These are phyloP conservation scores for Botia kubotai DNA, from an alignment of 2,797 vertebrate species.

Conservation along the genomic window DNA sequence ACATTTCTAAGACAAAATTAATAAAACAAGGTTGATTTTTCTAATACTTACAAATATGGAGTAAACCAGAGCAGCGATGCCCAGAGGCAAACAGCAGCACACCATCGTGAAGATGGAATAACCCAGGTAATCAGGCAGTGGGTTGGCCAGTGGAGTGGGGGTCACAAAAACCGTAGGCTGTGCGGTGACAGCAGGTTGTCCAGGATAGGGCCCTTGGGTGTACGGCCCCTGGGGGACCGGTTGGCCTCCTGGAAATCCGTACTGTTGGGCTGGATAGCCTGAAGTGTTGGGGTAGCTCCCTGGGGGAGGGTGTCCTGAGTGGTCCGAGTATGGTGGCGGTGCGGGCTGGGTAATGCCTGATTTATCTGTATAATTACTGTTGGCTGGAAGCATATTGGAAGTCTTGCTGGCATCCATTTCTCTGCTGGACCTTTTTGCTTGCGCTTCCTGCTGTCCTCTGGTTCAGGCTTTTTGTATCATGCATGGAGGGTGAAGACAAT, in stretches of 20 bases:
- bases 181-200: constrained; percentile 49
- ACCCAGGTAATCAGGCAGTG: constrained; percentile 72
- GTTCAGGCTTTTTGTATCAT: background rate
- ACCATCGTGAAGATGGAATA: constrained; percentile 80
- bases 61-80: constrained; percentile 77
- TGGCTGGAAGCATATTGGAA: constrained; percentile 38
- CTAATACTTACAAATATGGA: constrained; percentile 77
- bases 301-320: background rate
- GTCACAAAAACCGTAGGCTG: constrained; percentile 70
- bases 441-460: background rate
- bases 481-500: background rate
- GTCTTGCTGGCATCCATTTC: constrained; percentile 66
- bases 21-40: background rate
- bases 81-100: constrained; percentile 80
- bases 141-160: constrained; percentile 54
- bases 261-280: constrained; percentile 49
- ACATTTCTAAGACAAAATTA: background rate
- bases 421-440: background rate
- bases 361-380: constrained; percentile 65
- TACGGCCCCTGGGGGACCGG: constrained; percentile 19
- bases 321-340: constrained; percentile 72
- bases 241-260: constrained; percentile 28
- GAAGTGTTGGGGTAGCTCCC: constrained; percentile 37
- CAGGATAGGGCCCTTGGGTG: constrained; percentile 16
- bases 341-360: constrained; percentile 54